Evolutionary conservation across 2,113 vertebrate genomes (phyloP), one percentile per base, ranked within the genome.

Genomic region (Mungos mungo): DNA sequence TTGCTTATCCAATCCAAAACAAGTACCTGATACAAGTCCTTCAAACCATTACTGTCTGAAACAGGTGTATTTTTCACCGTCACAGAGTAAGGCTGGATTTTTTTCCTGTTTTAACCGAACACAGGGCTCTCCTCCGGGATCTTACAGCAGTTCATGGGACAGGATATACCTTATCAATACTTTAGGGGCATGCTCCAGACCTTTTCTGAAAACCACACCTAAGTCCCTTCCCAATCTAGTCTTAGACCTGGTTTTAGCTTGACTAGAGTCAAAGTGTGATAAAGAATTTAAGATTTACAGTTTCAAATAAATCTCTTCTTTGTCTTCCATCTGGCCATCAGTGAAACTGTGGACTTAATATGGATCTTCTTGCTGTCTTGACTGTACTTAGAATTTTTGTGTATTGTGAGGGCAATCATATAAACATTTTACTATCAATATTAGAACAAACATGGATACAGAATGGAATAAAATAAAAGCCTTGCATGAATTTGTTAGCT

Each of bases 391-490:
- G 2, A 52, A 9, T 35, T 4, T 66, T 79, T 92, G 33, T 86
- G 21, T 85, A 29, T 81, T 85, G 31, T 3, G 68, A 65, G 33
- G 5, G 7, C 12, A 89, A 65, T 86, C 47, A 91, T 14, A 90
- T 45, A 93, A 92, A 71, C 10, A 76, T 88, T 82, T 76, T 63
- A 83, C 65, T 54, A 50, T 45, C 31, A 87, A 33, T 66, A 71
- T 45, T 80, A 92, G 90, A 89, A 52, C 1, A 92, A 80, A 31
- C 6, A 68, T 52, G 10, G 41, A 38, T 66, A 87, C 21, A 47
- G 50, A 72, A 80, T 38, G 16, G 27, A 81, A 87, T 50, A 72
- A 95, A 83, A 93, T 76, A 31, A 80, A 96, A 97, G 45, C 15
- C 52, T 88, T 84, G 18, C n/a, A 33, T 69, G 60, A 60, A 14